These are phyloP conservation scores for Nemurella pictetii DNA, from an alignment of 2,888 invertebrate genomes.

Conservation along the genomic window DNA sequence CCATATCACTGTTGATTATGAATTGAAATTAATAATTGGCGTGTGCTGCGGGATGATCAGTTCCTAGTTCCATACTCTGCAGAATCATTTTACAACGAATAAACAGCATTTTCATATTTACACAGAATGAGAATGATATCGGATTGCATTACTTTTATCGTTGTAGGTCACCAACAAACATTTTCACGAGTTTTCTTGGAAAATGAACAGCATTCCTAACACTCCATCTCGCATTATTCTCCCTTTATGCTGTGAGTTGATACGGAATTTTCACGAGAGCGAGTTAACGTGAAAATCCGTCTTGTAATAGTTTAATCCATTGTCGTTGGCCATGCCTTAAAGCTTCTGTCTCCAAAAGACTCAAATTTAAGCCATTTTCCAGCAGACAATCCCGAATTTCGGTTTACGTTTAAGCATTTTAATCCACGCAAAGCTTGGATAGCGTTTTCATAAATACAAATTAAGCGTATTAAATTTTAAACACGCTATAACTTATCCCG, in stretches of 20 bases:
- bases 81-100: no score
- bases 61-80: no score
- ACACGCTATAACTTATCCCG: not conserved
- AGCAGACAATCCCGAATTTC: not conserved
- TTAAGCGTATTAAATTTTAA: not conserved
- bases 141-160: no score
- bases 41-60: not conserved
- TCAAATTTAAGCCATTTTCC: not conserved
- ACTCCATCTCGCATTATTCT: not conserved
- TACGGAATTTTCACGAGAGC: not conserved
- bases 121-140: not conserved
- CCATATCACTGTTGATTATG: not conserved
- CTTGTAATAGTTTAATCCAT: not conserved
- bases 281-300: not conserved
- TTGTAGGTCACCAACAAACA: no score
- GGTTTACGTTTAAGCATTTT: not conserved
- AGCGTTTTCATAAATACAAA: not conserved
- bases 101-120: not conserved
- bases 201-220: not conserved
- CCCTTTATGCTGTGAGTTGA: not conserved
- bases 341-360: not conserved
- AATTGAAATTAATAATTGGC: not conserved
- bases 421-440: not conserved
- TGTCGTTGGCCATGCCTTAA: not conserved
- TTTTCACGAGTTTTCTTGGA: not conserved